Conservation (phyloP, 1,140 invertebrate genomes). For the Dreissena rostriformis region DNA sequence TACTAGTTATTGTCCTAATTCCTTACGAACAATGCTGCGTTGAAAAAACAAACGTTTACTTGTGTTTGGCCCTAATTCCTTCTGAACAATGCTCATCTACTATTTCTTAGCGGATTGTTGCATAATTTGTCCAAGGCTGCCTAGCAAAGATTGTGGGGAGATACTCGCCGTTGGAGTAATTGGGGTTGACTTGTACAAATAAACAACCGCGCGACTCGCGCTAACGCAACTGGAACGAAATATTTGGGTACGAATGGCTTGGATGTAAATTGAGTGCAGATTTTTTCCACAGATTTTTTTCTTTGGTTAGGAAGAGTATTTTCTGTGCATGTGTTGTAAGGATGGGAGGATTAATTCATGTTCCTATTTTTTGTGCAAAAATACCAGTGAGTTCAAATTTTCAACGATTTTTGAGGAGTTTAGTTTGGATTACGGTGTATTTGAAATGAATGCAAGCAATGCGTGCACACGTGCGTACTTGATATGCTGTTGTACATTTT, state of each 20-base stretch:
- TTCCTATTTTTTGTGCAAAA: not conserved
- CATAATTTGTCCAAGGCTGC: slow-evolving; percentile 38
- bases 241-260: not conserved
- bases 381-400: not conserved
- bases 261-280: not conserved
- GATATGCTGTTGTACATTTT: not conserved
- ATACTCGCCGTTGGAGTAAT: slow-evolving; percentile 19
- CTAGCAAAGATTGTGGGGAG: not conserved
- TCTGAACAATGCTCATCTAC: not conserved
- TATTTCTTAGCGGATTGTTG: slow-evolving; percentile 15
- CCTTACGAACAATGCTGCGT: no score
- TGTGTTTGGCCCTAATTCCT: no score
- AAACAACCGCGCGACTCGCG: slow-evolving; percentile 2
- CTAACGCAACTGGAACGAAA: not conserved
- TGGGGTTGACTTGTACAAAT: slow-evolving; percentile 43
- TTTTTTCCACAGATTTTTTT: not conserved
- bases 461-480: not conserved
- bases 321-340: not conserved
- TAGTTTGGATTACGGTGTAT: not conserved
- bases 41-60: no score
- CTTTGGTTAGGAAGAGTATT: not conserved
- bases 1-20: no score
- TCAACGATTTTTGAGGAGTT: not conserved
- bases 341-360: not conserved
- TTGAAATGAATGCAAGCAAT: not conserved